Evolutionary conservation across 1,140 invertebrate species (phyloP).

Genomic region (Papilio dardanus): DNA sequence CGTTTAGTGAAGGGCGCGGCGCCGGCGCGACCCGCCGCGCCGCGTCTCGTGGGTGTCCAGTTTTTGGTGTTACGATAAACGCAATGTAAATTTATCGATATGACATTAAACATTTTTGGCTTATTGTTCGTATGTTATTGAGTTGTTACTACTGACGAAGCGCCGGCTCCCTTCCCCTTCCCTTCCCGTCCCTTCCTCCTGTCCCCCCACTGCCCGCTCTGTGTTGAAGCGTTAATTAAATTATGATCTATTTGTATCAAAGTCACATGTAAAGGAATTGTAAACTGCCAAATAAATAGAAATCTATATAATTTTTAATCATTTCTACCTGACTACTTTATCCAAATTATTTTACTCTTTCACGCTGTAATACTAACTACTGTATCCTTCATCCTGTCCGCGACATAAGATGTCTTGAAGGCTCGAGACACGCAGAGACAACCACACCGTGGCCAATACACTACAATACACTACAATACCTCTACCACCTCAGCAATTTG

Average conservation of each 20-base stretch:
- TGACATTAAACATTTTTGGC: slow-evolving; percentile 82
- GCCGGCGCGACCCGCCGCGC: slow-evolving; percentile 48
- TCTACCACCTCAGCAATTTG: background rate
- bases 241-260: slow-evolving; percentile 31
- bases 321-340: slow-evolving; percentile 28
- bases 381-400: background rate
- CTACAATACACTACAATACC: too few relatives aligned
- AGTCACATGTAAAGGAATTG: slow-evolving; percentile 32
- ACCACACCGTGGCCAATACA: background rate
- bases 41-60: slow-evolving; percentile 69
- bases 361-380: background rate
- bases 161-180: slow-evolving; percentile 13
- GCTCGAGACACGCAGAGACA: background rate
- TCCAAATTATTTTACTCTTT: slow-evolving; percentile 1
- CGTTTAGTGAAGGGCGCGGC: slow-evolving; percentile 69
- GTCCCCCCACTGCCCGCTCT: slow-evolving; percentile 1
- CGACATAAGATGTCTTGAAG: too few relatives aligned
- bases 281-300: slow-evolving; percentile 40
- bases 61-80: slow-evolving; percentile 75
- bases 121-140: slow-evolving; percentile 81
- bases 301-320: slow-evolving; percentile 36
- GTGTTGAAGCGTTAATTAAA: background rate
- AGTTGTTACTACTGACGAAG: slow-evolving; percentile 51
- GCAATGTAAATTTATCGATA: slow-evolving; percentile 81
- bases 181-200: background rate